Base-by-base conservation (phyloP, 2,113 vertebrate genomes). In the Oenanthe oenanthe region DNA sequence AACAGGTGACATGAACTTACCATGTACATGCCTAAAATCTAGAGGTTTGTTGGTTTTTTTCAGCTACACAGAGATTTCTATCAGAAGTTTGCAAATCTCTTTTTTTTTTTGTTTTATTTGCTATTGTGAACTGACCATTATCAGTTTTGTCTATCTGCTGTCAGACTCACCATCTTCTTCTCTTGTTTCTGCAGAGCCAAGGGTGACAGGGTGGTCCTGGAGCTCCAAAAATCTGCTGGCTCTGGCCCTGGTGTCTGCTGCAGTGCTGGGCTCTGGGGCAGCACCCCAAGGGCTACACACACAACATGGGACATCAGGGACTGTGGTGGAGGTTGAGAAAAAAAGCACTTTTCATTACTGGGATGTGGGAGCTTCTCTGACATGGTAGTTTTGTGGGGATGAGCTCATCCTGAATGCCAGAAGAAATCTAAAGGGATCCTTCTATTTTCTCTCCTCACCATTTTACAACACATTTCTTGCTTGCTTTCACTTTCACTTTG, bases 51-150 rank as follows among this genome's bases (percentile, higher is more conserved):
- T 36, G 34, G 34, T 60, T 43, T 84, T 77, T 73, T 19, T 13
- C n/a, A 70, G 0, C 51, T n/a, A 45, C 19, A 29, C 15, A 1
- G 3, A 32, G 19, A 58, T 82, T 85, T 48, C 58, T 12, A 53
- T 32, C 31, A 66, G 36, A 47, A 73, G 51, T 22, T 71, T 2
- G 0, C n/a, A 51, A 0, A 0, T 28, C 40, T 51, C 36, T 67
- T 57, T 36, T 36, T 57, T 36, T 36, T 36, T 36, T 36, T 1
- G 1, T 32, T 61, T 66, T 11, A 13, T 75, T 53, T 71, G 26
- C 48, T 81, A 0, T 16, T 29, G 43, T 72, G 58, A 87, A n/a
- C 53, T 54, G 48, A 5, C 28, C 32, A 2, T 50, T 83, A 48
- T 25, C 71, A 53, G 15, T 43, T 77, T 53, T 61, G 24, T 15